Conservation (phyloP, 2,888 invertebrate species). For the Piscicola geometra region DNA sequence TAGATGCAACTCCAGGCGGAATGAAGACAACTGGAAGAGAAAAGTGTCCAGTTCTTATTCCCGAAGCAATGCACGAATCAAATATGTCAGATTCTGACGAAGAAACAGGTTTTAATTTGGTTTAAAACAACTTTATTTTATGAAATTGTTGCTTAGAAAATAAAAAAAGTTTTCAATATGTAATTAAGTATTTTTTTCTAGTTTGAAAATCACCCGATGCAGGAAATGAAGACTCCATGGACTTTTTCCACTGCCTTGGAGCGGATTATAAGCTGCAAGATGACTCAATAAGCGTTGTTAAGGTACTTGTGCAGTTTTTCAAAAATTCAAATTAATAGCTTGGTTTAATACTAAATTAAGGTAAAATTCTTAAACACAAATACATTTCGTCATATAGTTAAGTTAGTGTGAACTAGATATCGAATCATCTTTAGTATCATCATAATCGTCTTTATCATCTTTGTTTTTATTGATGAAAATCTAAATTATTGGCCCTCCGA, state of each 20-base stretch:
- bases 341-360: too few species aligned
- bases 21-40: slow-evolving; percentile 78
- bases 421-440: too few species aligned
- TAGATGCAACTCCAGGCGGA: neutral
- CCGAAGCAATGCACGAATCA: slow-evolving; percentile 98
- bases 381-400: too few species aligned
- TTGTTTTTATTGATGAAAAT: too few species aligned
- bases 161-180: neutral
- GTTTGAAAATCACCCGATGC: neutral
- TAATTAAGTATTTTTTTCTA: neutral
- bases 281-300: slow-evolving; percentile 40
- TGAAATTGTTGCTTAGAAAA: neutral
- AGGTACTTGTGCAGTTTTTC: too few species aligned
- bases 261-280: slow-evolving; percentile 39
- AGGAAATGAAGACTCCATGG: slow-evolving; percentile 34
- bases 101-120: slow-evolving; percentile 76
- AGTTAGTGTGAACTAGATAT: too few species aligned
- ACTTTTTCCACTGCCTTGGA: slow-evolving; percentile 38
- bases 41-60: slow-evolving; percentile 94
- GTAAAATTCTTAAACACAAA: too few species aligned
- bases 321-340: too few species aligned
- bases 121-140: neutral
- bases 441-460: too few species aligned
- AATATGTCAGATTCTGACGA: slow-evolving; percentile 99
- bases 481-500: too few species aligned